A percentile compares a stretch with the other conserved stretches of the same genome.
phyloP scores from a whole-genome alignment of 1,140 invertebrate genomes.

The Gryon sp. region DNA sequence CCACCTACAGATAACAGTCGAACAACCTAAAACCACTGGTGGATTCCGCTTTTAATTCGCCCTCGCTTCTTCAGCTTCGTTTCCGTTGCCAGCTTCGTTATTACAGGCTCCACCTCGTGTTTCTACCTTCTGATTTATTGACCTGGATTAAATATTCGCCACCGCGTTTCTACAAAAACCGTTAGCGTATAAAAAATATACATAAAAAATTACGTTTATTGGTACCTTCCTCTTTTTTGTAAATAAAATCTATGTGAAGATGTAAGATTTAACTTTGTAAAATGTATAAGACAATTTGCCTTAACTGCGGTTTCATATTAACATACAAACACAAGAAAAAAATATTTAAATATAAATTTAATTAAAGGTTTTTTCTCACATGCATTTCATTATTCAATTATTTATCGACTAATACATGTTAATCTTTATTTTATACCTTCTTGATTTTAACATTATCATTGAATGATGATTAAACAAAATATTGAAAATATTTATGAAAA shows the following conservation, averaged over 20 bases:
- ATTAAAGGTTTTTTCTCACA: too few relatives aligned
- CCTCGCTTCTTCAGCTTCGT: conserved; percentile 68
- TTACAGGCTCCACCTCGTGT: conserved; percentile 63
- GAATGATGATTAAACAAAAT: too few relatives aligned
- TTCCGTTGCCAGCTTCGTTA: conserved; percentile 69
- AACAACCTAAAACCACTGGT: conserved; percentile 66
- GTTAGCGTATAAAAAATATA: conserved; percentile 51
- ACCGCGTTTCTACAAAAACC: conserved; percentile 61
- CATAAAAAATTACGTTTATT: too few relatives aligned
- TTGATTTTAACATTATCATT: conserved; percentile 17
- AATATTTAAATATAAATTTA: too few relatives aligned
- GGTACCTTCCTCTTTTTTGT: too few relatives aligned
- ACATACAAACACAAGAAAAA: too few relatives aligned
- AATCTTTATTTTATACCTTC: conserved; percentile 25
- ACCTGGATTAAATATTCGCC: conserved; percentile 70
- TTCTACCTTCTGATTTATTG: conserved; percentile 69
- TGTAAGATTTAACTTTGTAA: too few relatives aligned
- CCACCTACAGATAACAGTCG: conserved; percentile 67
- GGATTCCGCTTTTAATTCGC: conserved; percentile 69
- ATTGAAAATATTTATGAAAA: too few relatives aligned
- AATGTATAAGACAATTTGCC: too few relatives aligned
- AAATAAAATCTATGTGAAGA: too few relatives aligned
- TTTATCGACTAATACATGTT: conserved; percentile 19
- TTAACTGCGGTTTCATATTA: too few relatives aligned
- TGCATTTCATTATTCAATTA: too few relatives aligned